Evolutionary conservation across 2,113 vertebrate genomes (phyloP).

Genomic region (Lepus timidus): DNA sequence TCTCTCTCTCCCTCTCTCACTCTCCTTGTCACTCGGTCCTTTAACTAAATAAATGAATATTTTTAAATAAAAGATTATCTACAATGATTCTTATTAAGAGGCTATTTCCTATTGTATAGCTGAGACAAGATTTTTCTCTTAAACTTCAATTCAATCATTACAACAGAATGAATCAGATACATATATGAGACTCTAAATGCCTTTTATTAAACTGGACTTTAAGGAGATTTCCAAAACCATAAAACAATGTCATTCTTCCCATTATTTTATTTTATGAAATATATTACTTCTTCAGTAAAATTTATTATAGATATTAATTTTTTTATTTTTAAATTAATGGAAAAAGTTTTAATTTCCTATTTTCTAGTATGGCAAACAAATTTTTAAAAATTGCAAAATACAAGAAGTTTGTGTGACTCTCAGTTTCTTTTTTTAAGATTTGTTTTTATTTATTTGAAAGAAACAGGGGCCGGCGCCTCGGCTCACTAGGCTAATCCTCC

Average conservation of each 20-base stretch:
- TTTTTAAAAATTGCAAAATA: not conserved
- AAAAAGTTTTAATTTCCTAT: not conserved
- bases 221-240: not conserved
- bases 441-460: no score
- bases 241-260: not conserved
- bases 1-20: no score
- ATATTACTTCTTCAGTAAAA: constrained; percentile 12
- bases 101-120: not conserved
- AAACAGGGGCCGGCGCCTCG: no score
- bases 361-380: not conserved
- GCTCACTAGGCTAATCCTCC: no score
- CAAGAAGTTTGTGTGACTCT: not conserved
- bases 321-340: not conserved
- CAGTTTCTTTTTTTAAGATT: not conserved
- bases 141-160: not conserved
- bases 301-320: not conserved
- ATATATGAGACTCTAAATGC: not conserved
- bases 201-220: not conserved
- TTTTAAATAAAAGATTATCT: not conserved
- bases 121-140: not conserved
- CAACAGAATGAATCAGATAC: not conserved
- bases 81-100: not conserved
- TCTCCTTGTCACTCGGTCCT: no score
- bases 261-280: not conserved
- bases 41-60: no score